Evolutionary conservation across 2,797 vertebrate genomes (phyloP).

Genomic region (Lithobates sylvaticus): DNA sequence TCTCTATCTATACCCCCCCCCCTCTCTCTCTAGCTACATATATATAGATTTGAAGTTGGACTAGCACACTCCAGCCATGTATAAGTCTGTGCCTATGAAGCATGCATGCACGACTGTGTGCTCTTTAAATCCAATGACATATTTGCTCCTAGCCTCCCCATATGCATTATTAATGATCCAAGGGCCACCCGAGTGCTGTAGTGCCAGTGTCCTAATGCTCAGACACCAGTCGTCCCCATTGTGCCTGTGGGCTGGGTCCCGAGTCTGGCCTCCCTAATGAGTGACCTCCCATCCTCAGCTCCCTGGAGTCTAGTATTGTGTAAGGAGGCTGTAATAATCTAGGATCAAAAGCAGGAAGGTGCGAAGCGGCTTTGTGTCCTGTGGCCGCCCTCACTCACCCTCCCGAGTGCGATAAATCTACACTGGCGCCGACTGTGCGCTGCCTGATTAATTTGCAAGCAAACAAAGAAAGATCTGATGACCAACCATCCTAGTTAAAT

Average conservation of each 20-base stretch:
- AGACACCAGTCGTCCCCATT: not conserved
- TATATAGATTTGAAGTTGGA: too few relatives aligned
- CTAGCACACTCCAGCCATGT: too few relatives aligned
- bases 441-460: constrained; percentile 90
- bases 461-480: constrained; percentile 87
- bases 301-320: constrained; percentile 79
- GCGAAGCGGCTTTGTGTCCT: constrained; percentile 82
- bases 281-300: constrained; percentile 79
- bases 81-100: too few relatives aligned
- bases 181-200: not conserved
- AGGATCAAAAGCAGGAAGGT: constrained; percentile 84
- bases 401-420: constrained; percentile 83
- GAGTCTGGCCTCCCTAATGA: constrained; percentile 78
- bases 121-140: not conserved
- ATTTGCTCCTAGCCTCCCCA: not conserved
- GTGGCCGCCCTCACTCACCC: constrained; percentile 74
- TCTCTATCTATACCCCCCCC: too few relatives aligned
- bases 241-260: constrained; percentile 27
- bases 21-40: too few relatives aligned
- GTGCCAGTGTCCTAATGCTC: not conserved
- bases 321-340: constrained; percentile 75
- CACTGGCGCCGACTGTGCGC: constrained; percentile 82
- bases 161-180: constrained; percentile 9
- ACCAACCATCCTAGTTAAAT: constrained; percentile 85
- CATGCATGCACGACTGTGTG: too few relatives aligned